A percentile compares a stretch with the other conserved stretches of the same genome.
Conservation (phyloP, 1,140 invertebrate genomes). For the Bombus confusus region DNA sequence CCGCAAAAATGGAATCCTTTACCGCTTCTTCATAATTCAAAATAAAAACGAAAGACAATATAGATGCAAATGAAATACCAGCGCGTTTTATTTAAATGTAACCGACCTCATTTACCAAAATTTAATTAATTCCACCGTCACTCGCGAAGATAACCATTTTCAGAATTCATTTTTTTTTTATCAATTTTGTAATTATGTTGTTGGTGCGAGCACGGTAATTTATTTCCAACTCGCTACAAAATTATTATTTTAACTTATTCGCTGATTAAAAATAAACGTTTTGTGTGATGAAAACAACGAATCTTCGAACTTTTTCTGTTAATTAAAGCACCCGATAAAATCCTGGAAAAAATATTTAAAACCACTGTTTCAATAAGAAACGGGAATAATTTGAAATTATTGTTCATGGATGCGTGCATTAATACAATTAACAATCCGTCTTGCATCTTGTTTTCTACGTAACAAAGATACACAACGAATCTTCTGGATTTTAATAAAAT, state of each 20-base stretch:
- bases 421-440: too few relatives aligned
- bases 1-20: background rate
- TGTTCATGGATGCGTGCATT: too few relatives aligned
- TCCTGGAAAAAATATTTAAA: too few relatives aligned
- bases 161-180: background rate
- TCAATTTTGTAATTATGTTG: background rate
- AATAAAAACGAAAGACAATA: background rate
- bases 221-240: background rate
- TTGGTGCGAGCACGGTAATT: background rate
- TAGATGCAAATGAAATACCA: background rate
- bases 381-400: too few relatives aligned
- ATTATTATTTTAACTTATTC: background rate
- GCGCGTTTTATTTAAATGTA: conserved; percentile 1
- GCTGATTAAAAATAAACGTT: too few relatives aligned
- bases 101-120: background rate
- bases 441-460: too few relatives aligned
- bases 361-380: too few relatives aligned
- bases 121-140: background rate
- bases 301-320: too few relatives aligned
- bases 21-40: background rate
- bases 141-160: background rate
- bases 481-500: too few relatives aligned
- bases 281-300: too few relatives aligned
- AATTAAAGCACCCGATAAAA: too few relatives aligned
- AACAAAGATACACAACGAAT: too few relatives aligned